Percentiles rank a stretch among this genome's conserved stretches.
phyloP scores from a whole-genome alignment of 2,113 vertebrate genomes.

The Xyrauchen texanus region DNA sequence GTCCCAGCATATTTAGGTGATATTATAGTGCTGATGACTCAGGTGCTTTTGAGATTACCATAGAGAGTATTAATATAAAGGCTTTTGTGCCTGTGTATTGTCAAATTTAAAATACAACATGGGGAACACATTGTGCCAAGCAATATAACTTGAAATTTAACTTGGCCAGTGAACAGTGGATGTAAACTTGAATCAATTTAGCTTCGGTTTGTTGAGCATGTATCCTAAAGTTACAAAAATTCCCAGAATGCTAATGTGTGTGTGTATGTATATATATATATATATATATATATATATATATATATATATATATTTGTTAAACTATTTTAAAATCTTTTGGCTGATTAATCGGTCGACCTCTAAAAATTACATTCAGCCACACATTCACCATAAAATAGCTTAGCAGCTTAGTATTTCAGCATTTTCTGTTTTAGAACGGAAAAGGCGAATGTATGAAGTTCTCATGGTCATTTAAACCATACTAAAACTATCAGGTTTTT shows the following conservation, averaged over 20 bases:
- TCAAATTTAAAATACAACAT: constrained; percentile 46
- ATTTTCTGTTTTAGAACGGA: too few relatives aligned
- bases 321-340: too few relatives aligned
- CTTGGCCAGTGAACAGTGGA: constrained; percentile 66
- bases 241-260: constrained; percentile 32
- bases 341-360: too few relatives aligned
- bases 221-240: constrained; percentile 46
- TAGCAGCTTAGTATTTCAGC: too few relatives aligned
- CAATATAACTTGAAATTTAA: constrained; percentile 55
- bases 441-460: not conserved
- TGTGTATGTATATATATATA: too few relatives aligned
- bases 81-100: constrained; percentile 45
- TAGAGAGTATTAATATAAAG: constrained; percentile 44
- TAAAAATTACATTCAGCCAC: too few relatives aligned
- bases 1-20: constrained; percentile 18
- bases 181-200: constrained; percentile 51
- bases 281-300: too few relatives aligned
- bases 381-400: too few relatives aligned
- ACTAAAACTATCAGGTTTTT: constrained; percentile 11
- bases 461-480: constrained; percentile 25
- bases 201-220: constrained; percentile 31
- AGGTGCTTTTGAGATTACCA: constrained; percentile 28
- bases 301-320: too few relatives aligned
- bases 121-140: constrained; percentile 60
- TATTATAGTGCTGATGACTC: constrained; percentile 46